Conservation (phyloP, 2,888 invertebrate genomes). For the Torymus aiolomorphi region DNA sequence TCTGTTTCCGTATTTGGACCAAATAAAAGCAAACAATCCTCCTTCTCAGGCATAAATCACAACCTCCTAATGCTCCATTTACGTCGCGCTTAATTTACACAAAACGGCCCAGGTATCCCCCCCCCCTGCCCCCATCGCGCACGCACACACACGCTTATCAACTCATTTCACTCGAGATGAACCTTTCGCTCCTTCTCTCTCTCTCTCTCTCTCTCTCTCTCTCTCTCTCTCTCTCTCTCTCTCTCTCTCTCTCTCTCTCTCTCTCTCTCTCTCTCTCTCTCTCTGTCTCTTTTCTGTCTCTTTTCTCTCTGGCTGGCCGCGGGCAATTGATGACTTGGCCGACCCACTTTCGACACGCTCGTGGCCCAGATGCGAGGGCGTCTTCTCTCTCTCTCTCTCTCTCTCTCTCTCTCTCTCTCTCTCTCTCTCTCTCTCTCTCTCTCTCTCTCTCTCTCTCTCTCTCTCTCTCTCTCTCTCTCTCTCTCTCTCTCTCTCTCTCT, state of each 20-base stretch:
- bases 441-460: neutral
- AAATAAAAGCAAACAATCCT: too few species aligned
- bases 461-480: neutral
- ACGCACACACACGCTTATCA: neutral
- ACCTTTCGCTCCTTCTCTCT: constrained; percentile 38
- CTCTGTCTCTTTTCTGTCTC: too few species aligned
- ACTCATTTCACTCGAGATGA: neutral
- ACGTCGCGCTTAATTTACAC: too few species aligned
- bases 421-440: neutral
- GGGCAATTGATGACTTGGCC: constrained; percentile 71
- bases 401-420: too few species aligned
- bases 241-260: constrained; percentile 40
- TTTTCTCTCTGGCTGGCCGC: constrained; percentile 63
- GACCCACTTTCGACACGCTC: constrained; percentile 69
- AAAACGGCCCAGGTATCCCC: too few species aligned
- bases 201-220: constrained; percentile 25
- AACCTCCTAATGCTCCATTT: too few species aligned
- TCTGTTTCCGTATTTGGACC: too few species aligned
- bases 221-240: constrained; percentile 14
- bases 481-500: constrained; percentile 58
- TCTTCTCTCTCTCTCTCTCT: constrained; percentile 59
- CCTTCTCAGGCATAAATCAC: too few species aligned
- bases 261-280: constrained; percentile 29
- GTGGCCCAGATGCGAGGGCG: constrained; percentile 72
- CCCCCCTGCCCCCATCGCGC: too few species aligned